Percentiles rank a stretch among this genome's conserved stretches.
These are phyloP conservation scores for Glaucomys volans DNA, from an alignment of 2,113 vertebrate species.

Conservation along the genomic window DNA sequence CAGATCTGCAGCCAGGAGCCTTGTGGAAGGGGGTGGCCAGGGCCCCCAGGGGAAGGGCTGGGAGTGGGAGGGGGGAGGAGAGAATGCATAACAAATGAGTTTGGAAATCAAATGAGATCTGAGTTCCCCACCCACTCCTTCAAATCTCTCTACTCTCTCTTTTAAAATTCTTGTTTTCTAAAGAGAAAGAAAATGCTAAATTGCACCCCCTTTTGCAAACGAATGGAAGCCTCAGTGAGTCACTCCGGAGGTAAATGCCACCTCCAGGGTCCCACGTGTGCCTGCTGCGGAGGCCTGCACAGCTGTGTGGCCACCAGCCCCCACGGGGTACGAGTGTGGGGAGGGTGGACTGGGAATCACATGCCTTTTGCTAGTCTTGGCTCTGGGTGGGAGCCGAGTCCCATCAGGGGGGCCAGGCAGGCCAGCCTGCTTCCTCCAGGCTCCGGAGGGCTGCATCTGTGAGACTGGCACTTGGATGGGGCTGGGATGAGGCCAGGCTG, in stretches of 20 bases:
- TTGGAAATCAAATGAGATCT: slow-evolving; percentile 67
- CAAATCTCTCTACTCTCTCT: slow-evolving; percentile 63
- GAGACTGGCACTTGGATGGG: not conserved
- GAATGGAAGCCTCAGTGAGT: slow-evolving; percentile 74
- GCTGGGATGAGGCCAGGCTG: not conserved
- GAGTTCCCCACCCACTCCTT: slow-evolving; percentile 76
- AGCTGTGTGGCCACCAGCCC: slow-evolving; percentile 57
- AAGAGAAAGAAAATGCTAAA: slow-evolving; percentile 79
- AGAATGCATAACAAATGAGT: slow-evolving; percentile 62
- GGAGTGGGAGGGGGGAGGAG: not conserved
- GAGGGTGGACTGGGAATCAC: not conserved
- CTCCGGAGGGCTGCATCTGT: not conserved
- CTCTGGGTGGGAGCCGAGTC: not conserved
- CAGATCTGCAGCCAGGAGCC: not conserved
- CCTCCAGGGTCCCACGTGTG: slow-evolving; percentile 68
- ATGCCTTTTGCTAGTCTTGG: not conserved
- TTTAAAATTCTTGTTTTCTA: slow-evolving; percentile 77
- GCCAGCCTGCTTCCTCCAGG: not conserved
- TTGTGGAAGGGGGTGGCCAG: not conserved
- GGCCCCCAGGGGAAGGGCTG: not conserved
- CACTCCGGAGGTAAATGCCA: slow-evolving; percentile 79
- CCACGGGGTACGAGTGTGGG: not conserved
- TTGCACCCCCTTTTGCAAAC: slow-evolving; percentile 71
- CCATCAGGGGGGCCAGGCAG: not conserved
- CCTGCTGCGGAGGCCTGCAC: slow-evolving; percentile 38